Conservation (phyloP, 2,888 invertebrate genomes). For the Torymus tubicola region DNA sequence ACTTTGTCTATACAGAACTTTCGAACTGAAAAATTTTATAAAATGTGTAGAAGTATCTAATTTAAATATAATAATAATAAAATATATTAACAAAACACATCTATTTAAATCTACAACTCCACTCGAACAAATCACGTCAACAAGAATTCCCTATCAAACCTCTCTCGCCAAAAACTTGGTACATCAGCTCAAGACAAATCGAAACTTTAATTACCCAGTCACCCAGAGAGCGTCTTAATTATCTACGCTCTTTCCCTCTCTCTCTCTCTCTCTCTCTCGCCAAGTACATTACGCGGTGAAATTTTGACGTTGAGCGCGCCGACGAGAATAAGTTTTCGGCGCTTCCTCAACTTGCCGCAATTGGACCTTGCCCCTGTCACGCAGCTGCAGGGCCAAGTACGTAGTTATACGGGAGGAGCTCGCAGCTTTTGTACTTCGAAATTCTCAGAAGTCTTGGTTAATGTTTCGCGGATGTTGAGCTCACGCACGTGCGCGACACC, state of each 20-base stretch:
- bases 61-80: too few relatives aligned
- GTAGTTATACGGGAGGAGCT: conserved; percentile 8
- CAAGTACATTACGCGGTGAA: background rate
- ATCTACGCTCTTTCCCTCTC: too few relatives aligned
- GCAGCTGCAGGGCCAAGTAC: background rate
- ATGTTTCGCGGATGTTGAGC: conserved; percentile 27
- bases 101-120: too few relatives aligned
- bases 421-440: background rate
- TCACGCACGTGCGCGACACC: background rate
- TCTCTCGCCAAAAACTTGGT: background rate
- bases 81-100: too few relatives aligned
- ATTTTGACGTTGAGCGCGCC: background rate
- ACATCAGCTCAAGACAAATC: background rate
- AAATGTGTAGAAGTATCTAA: too few relatives aligned
- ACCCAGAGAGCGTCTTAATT: background rate
- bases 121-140: background rate
- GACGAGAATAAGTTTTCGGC: conserved; percentile 14
- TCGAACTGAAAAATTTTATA: too few relatives aligned
- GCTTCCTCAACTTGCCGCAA: background rate
- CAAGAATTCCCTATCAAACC: background rate
- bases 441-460: conserved; percentile 35
- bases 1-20: too few relatives aligned
- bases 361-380: background rate
- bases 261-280: too few relatives aligned
- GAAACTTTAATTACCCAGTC: conserved; percentile 10